These are phyloP conservation scores for Monomorium pharaonis DNA, from an alignment of 1,140 invertebrate species.

Conservation along the genomic window DNA sequence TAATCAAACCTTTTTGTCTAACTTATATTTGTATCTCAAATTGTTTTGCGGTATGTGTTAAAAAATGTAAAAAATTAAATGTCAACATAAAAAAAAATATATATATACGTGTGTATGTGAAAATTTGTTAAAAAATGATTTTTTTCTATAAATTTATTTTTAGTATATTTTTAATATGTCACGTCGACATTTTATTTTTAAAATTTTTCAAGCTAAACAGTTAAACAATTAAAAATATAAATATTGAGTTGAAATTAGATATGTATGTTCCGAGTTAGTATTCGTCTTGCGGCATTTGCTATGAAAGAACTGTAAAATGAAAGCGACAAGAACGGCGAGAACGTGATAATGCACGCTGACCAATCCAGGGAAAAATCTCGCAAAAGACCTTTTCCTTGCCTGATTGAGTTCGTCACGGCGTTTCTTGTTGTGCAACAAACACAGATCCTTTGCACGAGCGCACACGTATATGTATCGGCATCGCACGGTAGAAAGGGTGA, in stretches of 20 bases:
- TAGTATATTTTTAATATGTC: too few species aligned
- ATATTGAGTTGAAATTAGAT: too few species aligned
- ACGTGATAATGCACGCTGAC: background rate
- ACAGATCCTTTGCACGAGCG: slow-evolving; percentile 16
- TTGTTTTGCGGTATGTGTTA: background rate
- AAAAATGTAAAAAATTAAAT: background rate
- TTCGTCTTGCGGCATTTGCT: background rate
- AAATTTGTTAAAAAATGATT: too few species aligned
- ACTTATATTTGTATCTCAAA: background rate
- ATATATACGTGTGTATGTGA: too few species aligned
- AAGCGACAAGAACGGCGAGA: background rate
- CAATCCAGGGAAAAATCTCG: background rate
- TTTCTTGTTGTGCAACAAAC: slow-evolving; percentile 50
- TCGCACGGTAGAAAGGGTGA: background rate
- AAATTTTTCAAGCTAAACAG: too few species aligned
- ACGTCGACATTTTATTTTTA: too few species aligned
- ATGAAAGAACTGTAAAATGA: slow-evolving; percentile 12
- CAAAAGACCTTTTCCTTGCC: slow-evolving; percentile 58
- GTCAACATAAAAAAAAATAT: background rate
- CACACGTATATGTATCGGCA: background rate
- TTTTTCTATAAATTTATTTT: too few species aligned
- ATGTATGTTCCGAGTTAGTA: background rate
- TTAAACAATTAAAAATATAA: too few species aligned
- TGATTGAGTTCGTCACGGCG: slow-evolving; percentile 66
- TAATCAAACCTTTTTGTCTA: background rate